Conservation (phyloP, 2,888 invertebrate species). For the Alentia gelatinosa region DNA sequence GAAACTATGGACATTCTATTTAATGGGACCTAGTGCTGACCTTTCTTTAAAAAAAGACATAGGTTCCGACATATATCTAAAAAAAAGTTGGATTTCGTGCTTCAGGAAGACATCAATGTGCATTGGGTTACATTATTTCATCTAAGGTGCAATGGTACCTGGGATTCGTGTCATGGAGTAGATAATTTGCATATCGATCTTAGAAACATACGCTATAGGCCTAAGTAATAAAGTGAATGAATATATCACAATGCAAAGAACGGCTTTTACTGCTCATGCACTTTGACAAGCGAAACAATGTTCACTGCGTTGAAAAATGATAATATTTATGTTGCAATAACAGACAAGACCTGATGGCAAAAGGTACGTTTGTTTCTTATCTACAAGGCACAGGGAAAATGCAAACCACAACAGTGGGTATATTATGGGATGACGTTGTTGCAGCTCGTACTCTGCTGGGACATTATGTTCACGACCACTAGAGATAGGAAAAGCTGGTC, state of each 20-base stretch:
- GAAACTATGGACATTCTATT: neutral
- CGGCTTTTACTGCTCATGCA: constrained; percentile 32
- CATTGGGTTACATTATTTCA: neutral
- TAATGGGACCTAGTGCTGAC: neutral
- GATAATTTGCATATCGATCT: constrained; percentile 11
- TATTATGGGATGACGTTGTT: neutral
- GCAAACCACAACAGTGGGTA: constrained; percentile 19
- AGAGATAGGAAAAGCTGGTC: neutral
- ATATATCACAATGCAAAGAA: constrained; percentile 21
- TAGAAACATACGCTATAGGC: neutral
- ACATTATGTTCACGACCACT: neutral
- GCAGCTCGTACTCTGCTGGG: neutral
- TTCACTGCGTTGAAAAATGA: neutral
- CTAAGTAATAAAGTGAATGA: neutral
- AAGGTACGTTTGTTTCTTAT: neutral
- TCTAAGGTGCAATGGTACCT: neutral
- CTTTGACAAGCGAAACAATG: constrained; percentile 38
- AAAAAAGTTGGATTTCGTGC: neutral
- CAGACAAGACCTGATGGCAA: neutral
- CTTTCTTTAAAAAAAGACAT: neutral
- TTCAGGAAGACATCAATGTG: constrained; percentile 25
- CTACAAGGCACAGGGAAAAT: constrained; percentile 47
- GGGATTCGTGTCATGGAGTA: neutral
- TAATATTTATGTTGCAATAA: neutral
- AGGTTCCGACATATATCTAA: neutral